These are phyloP conservation scores for Hydrolagus affinis DNA, from an alignment of 2,113 vertebrate genomes.

Conservation along the genomic window DNA sequence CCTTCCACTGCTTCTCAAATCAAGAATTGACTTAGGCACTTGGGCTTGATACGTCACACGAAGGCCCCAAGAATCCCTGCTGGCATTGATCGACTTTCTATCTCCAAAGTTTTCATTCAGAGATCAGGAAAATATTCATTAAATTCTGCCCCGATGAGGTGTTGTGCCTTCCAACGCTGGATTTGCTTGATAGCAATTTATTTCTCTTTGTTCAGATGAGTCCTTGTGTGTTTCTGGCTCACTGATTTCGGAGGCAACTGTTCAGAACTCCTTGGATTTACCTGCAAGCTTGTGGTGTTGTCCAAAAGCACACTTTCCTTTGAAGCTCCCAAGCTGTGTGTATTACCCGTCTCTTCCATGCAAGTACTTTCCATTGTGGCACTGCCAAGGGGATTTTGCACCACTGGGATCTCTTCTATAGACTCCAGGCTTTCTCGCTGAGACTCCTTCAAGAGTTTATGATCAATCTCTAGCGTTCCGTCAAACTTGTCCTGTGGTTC, in stretches of 20 bases:
- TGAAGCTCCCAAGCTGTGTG: background rate
- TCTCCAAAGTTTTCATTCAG: background rate
- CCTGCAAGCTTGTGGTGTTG: background rate
- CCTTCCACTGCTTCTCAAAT: background rate
- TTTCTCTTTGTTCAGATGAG: background rate
- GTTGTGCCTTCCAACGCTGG: background rate
- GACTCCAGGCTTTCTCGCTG: constrained; percentile 33
- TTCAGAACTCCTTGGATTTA: background rate
- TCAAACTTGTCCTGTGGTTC: constrained; percentile 34
- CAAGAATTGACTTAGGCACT: background rate
- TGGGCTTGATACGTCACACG: background rate
- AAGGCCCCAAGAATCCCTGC: background rate
- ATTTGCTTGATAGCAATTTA: background rate
- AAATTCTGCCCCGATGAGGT: background rate
- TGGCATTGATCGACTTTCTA: background rate
- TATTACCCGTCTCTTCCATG: background rate
- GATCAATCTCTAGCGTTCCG: constrained; percentile 34
- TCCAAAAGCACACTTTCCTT: background rate
- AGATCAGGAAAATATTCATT: background rate
- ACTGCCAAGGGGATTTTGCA: constrained; percentile 53
- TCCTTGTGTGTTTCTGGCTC: background rate
- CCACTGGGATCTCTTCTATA: constrained; percentile 39
- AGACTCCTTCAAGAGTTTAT: constrained; percentile 26
- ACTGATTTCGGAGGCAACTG: background rate
- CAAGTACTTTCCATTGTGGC: constrained; percentile 40